Conservation (phyloP, 2,888 invertebrate species). For the Tetranychus piercei region DNA sequence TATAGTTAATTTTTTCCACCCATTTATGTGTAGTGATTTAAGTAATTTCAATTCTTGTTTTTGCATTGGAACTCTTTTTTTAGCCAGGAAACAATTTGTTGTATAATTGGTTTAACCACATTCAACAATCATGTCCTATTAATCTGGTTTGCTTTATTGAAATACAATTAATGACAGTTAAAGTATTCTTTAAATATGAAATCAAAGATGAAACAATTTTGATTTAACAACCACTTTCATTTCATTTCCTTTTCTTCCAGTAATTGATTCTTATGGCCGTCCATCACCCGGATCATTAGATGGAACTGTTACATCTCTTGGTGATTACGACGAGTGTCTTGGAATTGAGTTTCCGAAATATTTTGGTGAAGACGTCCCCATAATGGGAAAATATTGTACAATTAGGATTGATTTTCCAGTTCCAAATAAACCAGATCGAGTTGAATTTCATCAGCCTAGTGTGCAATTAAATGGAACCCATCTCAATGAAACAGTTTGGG, state of each 20-base stretch:
- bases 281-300: constrained; percentile 13
- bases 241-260: background rate
- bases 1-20: too few species aligned
- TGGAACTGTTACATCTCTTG: constrained; percentile 16
- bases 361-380: background rate
- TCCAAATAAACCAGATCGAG: constrained; percentile 5
- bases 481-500: constrained; percentile 12
- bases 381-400: constrained; percentile 15
- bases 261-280: constrained; percentile 14
- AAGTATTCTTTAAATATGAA: too few species aligned
- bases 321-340: constrained; percentile 19
- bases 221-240: too few species aligned
- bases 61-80: too few species aligned
- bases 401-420: constrained; percentile 9
- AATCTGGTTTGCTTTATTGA: too few species aligned
- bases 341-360: constrained; percentile 4
- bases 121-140: too few species aligned
- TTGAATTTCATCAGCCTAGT: constrained; percentile 9
- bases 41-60: too few species aligned
- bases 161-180: too few species aligned
- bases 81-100: too few species aligned
- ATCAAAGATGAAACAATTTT: too few species aligned
- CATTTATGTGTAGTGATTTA: too few species aligned
- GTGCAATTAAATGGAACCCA: constrained; percentile 10
- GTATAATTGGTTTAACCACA: too few species aligned